phyloP scores from a whole-genome alignment of 1,140 invertebrate species.

The Radopholus similis region DNA sequence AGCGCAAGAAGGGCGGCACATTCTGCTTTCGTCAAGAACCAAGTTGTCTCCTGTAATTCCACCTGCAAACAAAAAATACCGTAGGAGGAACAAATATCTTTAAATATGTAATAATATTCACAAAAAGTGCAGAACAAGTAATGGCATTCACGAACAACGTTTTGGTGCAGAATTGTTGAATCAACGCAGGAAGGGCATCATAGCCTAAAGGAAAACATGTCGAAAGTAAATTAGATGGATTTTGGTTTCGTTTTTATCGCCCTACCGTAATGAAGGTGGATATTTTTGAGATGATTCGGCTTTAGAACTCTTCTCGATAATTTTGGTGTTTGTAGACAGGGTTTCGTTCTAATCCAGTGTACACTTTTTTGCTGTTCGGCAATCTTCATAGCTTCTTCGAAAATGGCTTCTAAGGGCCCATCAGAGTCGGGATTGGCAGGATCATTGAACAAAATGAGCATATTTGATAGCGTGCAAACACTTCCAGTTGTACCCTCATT shows the following conservation, averaged over 20 bases:
- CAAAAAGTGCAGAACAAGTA: constrained; percentile 11
- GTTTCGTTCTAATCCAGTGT: constrained; percentile 8
- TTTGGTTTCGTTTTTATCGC: not conserved
- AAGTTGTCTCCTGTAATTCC: constrained; percentile 18
- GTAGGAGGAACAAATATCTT: too few species aligned
- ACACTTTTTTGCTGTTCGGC: not conserved
- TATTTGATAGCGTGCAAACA: not conserved
- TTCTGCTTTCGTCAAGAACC: constrained; percentile 14
- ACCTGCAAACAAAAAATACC: constrained; percentile 13
- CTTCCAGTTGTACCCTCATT: not conserved
- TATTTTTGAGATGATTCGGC: constrained; percentile 8
- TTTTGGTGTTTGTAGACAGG: not conserved
- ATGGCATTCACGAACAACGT: constrained; percentile 8
- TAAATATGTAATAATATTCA: not conserved
- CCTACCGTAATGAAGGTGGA: constrained; percentile 19
- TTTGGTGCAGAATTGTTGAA: constrained; percentile 5
- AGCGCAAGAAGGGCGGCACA: constrained; percentile 13
- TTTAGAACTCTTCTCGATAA: not conserved
- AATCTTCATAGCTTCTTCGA: constrained; percentile 5
- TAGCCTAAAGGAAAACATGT: not conserved
- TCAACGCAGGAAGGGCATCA: not conserved
- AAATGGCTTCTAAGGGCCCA: constrained; percentile 13
- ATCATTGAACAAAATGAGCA: constrained; percentile 11
- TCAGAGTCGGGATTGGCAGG: not conserved
- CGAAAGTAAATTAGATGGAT: too few species aligned